Percentiles rank a stretch among this genome's conserved stretches.
Conservation (phyloP, 2,113 vertebrate species). For the Coptodon bakossiorum region DNA sequence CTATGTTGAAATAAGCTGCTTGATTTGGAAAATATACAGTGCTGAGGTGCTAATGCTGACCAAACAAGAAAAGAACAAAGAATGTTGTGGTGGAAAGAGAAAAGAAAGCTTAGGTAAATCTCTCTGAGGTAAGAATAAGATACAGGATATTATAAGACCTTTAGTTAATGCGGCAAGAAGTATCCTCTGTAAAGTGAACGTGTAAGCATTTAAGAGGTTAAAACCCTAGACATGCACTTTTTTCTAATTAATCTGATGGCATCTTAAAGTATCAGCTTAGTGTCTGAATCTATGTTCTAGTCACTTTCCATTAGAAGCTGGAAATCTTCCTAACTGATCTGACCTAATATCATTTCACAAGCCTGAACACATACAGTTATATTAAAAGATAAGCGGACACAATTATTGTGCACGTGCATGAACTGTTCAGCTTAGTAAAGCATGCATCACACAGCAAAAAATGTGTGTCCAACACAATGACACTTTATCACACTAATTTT, state of each 20-base stretch:
- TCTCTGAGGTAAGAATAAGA: not conserved
- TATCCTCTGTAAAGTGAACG: not conserved
- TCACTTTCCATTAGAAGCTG: not conserved
- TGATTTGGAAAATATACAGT: not conserved
- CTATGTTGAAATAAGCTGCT: not conserved
- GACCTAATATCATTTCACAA: not conserved
- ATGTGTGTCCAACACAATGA: not conserved
- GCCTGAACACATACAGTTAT: not conserved
- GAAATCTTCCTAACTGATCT: not conserved
- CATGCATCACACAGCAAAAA: not conserved
- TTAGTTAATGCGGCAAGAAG: not conserved
- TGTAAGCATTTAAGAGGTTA: not conserved
- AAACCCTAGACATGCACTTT: not conserved
- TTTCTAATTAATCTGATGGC: not conserved
- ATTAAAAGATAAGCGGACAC: not conserved
- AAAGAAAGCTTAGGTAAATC: not conserved
- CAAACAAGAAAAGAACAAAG: not conserved
- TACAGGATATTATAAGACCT: not conserved
- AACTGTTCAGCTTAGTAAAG: not conserved
- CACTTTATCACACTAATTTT: not conserved
- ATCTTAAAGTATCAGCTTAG: not conserved
- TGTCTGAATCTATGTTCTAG: not conserved
- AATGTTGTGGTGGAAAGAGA: not conserved
- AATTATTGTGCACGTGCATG: not conserved
- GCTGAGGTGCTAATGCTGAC: not conserved